Evolutionary conservation across 2,797 vertebrate species (phyloP).

Genomic region (Helostoma temminkii): DNA sequence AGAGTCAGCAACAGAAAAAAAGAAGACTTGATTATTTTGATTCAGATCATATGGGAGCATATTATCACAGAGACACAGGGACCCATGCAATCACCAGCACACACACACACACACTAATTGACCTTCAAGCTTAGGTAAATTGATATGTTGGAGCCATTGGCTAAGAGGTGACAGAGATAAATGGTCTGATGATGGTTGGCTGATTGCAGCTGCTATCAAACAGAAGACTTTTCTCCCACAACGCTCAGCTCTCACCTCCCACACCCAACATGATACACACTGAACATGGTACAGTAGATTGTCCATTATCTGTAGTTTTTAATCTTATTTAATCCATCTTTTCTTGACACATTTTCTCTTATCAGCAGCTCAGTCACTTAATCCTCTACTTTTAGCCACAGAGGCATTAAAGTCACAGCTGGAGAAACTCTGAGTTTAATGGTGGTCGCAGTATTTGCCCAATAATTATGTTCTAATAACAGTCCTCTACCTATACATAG

Average conservation of each 20-base stretch:
- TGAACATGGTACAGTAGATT: no score
- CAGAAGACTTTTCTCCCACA: neutral
- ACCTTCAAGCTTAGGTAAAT: conserved; percentile 66
- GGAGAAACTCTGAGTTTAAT: neutral
- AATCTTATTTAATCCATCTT: neutral
- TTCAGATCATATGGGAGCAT: conserved; percentile 26
- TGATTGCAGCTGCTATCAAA: conserved; percentile 9
- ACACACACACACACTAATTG: conserved; percentile 32
- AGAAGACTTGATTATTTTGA: conserved; percentile 40
- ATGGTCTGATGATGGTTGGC: neutral
- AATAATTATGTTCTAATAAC: neutral
- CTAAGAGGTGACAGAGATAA: conserved; percentile 36
- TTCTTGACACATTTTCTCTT: neutral
- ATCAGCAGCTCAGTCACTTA: neutral
- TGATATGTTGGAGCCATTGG: conserved; percentile 31
- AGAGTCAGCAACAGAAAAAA: neutral
- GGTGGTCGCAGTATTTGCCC: no score
- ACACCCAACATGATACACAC: no score
- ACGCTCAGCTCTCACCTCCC: neutral
- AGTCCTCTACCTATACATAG: neutral
- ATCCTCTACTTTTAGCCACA: neutral
- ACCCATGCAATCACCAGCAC: neutral
- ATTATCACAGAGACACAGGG: conserved; percentile 22
- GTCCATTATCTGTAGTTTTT: neutral
- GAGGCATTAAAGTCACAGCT: neutral